Evolutionary conservation across 2,797 vertebrate species (phyloP).

Genomic region (Rousettus madagascariensis): DNA sequence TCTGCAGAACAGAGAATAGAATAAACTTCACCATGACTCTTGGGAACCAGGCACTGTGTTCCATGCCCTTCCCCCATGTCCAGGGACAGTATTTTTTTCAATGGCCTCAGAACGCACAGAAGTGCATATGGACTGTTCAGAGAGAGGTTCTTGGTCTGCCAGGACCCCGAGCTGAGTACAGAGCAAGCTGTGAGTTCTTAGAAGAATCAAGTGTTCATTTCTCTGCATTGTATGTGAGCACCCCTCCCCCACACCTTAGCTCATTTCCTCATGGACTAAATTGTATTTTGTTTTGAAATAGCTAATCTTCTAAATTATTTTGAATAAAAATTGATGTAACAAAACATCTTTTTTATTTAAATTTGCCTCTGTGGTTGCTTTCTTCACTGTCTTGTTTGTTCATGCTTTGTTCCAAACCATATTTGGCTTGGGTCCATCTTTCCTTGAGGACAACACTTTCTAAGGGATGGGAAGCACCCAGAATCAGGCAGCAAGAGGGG

Average conservation of each 20-base stretch:
- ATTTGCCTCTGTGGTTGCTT: neutral
- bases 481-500: neutral
- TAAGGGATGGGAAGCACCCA: neutral
- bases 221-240: too few species aligned
- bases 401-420: neutral
- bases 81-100: neutral
- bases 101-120: too few species aligned
- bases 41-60: fast-evolving
- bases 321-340: neutral
- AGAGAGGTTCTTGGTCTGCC: fast-evolving
- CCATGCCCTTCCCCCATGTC: neutral
- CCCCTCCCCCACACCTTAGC: neutral
- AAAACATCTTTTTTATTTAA: neutral
- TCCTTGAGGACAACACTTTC: neutral
- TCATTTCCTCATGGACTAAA: neutral
- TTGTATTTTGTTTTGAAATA: neutral
- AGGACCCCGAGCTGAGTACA: fast-evolving
- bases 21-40: neutral
- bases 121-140: neutral
- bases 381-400: neutral
- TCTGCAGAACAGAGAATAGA: neutral
- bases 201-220: neutral
- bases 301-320: neutral
- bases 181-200: neutral
- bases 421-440: neutral